phyloP scores from a whole-genome alignment of 1,140 invertebrate genomes.

The Drosophila orosa region DNA sequence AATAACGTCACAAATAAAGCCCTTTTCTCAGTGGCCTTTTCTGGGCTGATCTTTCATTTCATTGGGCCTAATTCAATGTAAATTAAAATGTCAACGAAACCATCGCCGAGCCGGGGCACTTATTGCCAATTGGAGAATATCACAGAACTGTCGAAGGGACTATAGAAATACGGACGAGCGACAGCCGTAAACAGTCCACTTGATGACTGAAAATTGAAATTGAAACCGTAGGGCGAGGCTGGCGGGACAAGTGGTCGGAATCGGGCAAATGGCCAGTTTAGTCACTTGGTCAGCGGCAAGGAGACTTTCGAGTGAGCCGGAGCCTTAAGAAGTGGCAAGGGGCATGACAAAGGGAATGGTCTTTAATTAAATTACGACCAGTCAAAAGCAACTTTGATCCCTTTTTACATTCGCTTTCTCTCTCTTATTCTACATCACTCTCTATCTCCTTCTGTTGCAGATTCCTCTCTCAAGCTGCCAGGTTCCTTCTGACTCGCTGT shows the following conservation, averaged over 20 bases:
- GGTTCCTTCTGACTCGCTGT: background rate
- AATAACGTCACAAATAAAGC: background rate
- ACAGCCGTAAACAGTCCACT: constrained; percentile 65
- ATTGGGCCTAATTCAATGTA: constrained; percentile 61
- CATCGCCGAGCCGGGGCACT: constrained; percentile 24
- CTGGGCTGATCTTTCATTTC: constrained; percentile 17
- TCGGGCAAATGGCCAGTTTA: constrained; percentile 46
- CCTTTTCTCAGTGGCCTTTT: background rate
- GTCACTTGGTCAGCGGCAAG: constrained; percentile 50
- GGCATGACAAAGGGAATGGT: constrained; percentile 62
- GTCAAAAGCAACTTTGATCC: constrained; percentile 80
- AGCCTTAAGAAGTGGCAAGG: constrained; percentile 9
- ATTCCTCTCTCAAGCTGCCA: constrained; percentile 13
- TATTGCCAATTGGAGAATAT: constrained; percentile 37
- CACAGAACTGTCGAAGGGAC: constrained; percentile 1
- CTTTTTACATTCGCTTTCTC: constrained; percentile 42
- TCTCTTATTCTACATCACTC: background rate
- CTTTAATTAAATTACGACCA: constrained; percentile 79
- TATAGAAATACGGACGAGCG: constrained; percentile 15
- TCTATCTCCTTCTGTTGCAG: constrained; percentile 8
- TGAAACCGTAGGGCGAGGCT: constrained; percentile 52
- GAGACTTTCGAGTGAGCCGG: constrained; percentile 5
- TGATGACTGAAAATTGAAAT: constrained; percentile 76
- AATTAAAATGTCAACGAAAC: constrained; percentile 76
- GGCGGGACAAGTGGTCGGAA: constrained; percentile 40